These are phyloP conservation scores for Subacronicta megacephala DNA, from an alignment of 2,888 invertebrate species.

Conservation along the genomic window DNA sequence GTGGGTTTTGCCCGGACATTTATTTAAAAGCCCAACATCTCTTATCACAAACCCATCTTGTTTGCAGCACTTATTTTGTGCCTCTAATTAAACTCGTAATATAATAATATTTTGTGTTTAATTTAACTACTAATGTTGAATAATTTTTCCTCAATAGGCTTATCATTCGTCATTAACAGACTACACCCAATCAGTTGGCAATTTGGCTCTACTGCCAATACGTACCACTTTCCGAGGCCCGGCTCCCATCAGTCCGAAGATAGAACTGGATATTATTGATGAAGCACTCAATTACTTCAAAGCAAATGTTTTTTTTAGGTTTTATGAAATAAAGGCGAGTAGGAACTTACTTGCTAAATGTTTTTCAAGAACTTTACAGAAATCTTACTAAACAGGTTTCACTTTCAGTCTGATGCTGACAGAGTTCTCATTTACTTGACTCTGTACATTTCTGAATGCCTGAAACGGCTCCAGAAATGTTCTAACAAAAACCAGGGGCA, in stretches of 20 bases:
- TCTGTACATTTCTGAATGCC: slow-evolving; percentile 98
- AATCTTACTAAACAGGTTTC: neutral
- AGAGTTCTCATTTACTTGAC: slow-evolving; percentile 99
- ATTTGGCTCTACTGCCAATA: slow-evolving; percentile 97
- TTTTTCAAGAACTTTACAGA: neutral
- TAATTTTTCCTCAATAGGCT: slow-evolving; percentile 90
- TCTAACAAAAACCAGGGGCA: slow-evolving; percentile 96
- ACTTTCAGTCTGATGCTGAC: slow-evolving; percentile 97
- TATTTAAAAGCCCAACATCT: no score
- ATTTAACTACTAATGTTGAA: neutral
- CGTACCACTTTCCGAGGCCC: slow-evolving; percentile 98
- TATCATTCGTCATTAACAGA: slow-evolving; percentile 97
- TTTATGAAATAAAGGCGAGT: slow-evolving; percentile 98
- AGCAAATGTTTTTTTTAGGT: slow-evolving; percentile 99
- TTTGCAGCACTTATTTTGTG: no score
- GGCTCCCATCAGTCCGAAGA: slow-evolving; percentile 92
- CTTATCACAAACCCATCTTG: no score
- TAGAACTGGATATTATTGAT: slow-evolving; percentile 97
- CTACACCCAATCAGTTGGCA: slow-evolving; percentile 94
- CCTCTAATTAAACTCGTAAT: no score
- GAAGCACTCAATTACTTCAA: slow-evolving; percentile 99
- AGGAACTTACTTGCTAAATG: slow-evolving; percentile 3
- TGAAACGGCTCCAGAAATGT: slow-evolving; percentile 98
- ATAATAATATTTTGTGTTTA: neutral
- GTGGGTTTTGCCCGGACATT: no score